phyloP scores from a whole-genome alignment of 2,888 invertebrate genomes.

The Sphecodes monilicornis region DNA sequence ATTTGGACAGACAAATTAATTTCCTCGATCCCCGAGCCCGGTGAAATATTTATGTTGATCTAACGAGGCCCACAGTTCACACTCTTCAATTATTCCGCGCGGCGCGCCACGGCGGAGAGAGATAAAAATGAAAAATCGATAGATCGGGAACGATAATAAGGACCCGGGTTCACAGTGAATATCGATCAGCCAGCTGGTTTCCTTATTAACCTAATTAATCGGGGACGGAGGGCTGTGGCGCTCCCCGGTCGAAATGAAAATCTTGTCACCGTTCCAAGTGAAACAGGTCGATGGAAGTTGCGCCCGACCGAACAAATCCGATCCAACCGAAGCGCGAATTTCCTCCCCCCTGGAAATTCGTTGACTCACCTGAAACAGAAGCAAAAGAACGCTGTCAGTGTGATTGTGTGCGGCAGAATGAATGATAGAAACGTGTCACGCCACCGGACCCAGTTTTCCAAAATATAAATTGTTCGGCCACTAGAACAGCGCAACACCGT shows the following conservation, averaged over 20 bases:
- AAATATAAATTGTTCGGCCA: neutral
- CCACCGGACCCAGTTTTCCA: neutral
- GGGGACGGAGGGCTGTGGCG: neutral
- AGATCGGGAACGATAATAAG: constrained; percentile 32
- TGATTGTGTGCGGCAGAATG: neutral
- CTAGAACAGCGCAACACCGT: neutral
- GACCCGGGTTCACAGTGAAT: constrained; percentile 37
- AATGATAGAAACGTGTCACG: neutral
- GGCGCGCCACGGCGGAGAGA: neutral
- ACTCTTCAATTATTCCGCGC: constrained; percentile 35
- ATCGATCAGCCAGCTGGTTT: constrained; percentile 43
- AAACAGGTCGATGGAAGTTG: constrained; percentile 43
- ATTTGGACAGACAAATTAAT: constrained; percentile 4
- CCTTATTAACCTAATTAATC: constrained; percentile 59
- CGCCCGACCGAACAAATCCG: constrained; percentile 32
- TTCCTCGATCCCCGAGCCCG: neutral
- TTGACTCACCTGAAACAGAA: constrained; percentile 54
- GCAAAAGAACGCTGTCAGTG: constrained; percentile 10
- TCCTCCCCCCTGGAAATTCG: neutral
- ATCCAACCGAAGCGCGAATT: constrained; percentile 7
- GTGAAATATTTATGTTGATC: constrained; percentile 20
- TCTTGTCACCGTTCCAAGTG: constrained; percentile 56
- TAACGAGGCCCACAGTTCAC: constrained; percentile 16
- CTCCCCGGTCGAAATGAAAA: constrained; percentile 36
- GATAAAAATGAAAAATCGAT: constrained; percentile 50